Percentiles rank a stretch among this genome's conserved stretches.
These are phyloP conservation scores for Lucinisca nassula DNA, from an alignment of 2,888 invertebrate genomes.

Conservation along the genomic window DNA sequence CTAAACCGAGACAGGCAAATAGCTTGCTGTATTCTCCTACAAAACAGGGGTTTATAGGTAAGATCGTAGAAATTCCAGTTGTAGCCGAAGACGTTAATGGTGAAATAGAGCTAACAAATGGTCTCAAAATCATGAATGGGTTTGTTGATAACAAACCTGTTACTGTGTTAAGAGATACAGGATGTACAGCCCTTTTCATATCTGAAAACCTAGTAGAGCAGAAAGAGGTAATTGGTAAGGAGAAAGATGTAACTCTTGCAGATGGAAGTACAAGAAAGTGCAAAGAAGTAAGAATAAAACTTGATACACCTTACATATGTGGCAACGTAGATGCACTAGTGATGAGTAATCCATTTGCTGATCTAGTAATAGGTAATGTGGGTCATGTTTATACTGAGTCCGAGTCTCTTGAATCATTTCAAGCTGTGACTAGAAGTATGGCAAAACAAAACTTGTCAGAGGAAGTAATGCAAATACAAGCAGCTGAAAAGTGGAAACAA, in stretches of 20 bases:
- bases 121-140: too few relatives aligned
- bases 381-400: neutral
- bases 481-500: neutral
- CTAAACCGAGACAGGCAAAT: too few relatives aligned
- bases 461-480: neutral
- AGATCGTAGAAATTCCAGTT: too few relatives aligned
- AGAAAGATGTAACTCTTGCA: too few relatives aligned
- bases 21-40: too few relatives aligned
- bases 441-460: neutral
- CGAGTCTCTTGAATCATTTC: neutral
- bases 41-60: too few relatives aligned
- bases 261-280: neutral
- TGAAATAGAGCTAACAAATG: too few relatives aligned
- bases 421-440: conserved; percentile 7
- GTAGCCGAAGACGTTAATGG: too few relatives aligned
- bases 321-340: neutral
- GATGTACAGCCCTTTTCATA: neutral
- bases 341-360: conserved; percentile 2
- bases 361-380: neutral
- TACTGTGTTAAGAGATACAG: conserved; percentile 1
- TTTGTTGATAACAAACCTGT: neutral
- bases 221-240: too few relatives aligned
- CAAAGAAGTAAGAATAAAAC: neutral
- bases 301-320: neutral
- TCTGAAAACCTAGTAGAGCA: neutral